Evolutionary conservation across 2,113 vertebrate species (phyloP).

Genomic region (Python bivittatus): DNA sequence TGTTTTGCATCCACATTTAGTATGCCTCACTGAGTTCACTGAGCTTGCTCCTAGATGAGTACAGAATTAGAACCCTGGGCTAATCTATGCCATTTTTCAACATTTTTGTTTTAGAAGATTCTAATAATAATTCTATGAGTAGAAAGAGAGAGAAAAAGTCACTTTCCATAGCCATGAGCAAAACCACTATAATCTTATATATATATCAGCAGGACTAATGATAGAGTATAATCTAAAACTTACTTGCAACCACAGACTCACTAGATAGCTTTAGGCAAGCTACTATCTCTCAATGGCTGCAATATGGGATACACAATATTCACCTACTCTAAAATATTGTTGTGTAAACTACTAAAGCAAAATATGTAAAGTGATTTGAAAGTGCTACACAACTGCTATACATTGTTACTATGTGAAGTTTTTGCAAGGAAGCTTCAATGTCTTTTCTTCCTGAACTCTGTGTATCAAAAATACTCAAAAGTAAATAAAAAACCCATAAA

Average conservation of each 20-base stretch:
- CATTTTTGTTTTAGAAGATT: background rate
- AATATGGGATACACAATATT: background rate
- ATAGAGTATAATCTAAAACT: background rate
- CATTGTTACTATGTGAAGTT: background rate
- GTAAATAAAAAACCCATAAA: background rate
- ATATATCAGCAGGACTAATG: background rate
- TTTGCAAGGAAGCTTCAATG: background rate
- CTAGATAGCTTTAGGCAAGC: background rate
- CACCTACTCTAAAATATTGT: background rate
- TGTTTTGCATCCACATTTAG: background rate
- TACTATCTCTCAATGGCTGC: background rate
- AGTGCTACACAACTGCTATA: background rate
- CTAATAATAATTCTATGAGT: background rate
- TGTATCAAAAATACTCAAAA: background rate
- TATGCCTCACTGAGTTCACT: background rate
- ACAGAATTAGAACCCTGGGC: background rate
- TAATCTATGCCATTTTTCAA: background rate
- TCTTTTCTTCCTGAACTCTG: background rate
- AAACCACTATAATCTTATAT: background rate
- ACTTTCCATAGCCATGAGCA: background rate
- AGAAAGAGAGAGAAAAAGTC: no score
- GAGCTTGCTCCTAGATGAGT: background rate
- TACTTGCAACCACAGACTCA: background rate
- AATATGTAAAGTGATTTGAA: constrained; percentile 1
- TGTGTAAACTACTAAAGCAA: background rate